Percentiles rank a stretch among this genome's conserved stretches.
These are phyloP conservation scores for Astreopora myriophthalma DNA, from an alignment of 64 coral and sea anemone genomes.

Conservation along the genomic window DNA sequence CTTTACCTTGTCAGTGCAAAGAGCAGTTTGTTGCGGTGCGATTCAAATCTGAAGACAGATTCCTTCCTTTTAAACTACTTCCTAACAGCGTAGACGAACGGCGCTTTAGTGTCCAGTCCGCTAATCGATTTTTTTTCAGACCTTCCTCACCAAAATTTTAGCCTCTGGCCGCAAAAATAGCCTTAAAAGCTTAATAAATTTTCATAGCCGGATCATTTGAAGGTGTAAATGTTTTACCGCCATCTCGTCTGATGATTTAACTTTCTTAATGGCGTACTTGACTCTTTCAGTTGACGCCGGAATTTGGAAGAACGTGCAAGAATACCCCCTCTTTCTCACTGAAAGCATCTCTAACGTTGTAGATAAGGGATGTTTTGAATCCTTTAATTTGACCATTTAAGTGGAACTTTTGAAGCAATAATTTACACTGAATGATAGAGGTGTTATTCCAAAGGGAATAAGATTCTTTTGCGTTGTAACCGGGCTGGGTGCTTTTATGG, in stretches of 20 bases:
- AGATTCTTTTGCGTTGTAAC: too few species aligned
- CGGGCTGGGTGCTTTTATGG: too few species aligned
- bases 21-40: not conserved
- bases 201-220: not conserved
- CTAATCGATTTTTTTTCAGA: not conserved
- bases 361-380: too few species aligned
- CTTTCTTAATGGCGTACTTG: not conserved
- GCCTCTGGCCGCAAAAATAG: not conserved
- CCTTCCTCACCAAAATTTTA: constrained; percentile 1
- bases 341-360: too few species aligned
- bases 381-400: too few species aligned
- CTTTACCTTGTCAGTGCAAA: not conserved
- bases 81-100: not conserved
- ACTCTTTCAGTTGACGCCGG: not conserved
- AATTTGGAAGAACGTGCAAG: not conserved
- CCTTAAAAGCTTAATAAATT: not conserved
- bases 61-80: not conserved
- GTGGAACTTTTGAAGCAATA: too few species aligned
- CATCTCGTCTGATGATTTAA: not conserved
- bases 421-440: too few species aligned
- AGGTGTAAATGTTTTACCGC: not conserved
- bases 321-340: not conserved
- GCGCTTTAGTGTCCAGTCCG: not conserved
- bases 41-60: not conserved
- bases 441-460: too few species aligned